Conservation (phyloP, 1,140 invertebrate species). For the Neodiprion lecontei region DNA sequence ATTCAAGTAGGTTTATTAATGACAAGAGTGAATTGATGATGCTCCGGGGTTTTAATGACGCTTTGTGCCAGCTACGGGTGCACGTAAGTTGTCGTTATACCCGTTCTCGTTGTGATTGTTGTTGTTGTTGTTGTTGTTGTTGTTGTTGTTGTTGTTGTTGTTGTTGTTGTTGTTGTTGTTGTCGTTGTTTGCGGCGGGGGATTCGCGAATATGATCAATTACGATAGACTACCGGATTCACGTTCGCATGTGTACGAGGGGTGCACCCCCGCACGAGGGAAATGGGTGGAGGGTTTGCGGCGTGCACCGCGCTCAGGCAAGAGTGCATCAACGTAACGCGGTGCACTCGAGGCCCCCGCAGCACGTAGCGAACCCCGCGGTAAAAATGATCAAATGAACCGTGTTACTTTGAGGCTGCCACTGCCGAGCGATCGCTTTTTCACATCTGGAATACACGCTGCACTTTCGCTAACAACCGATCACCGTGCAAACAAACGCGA, state of each 20-base stretch:
- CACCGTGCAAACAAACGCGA: too few species aligned
- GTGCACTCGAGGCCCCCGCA: background rate
- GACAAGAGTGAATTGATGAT: constrained; percentile 24
- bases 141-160: background rate
- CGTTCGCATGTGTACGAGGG: constrained; percentile 1
- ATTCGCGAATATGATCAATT: constrained; percentile 7
- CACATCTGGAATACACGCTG: background rate
- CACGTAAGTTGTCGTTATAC: constrained; percentile 9
- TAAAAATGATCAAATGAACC: constrained; percentile 7
- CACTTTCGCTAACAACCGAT: too few species aligned
- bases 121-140: background rate
- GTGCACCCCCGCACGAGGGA: background rate
- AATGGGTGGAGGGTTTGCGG: constrained; percentile 9
- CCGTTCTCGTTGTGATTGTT: background rate
- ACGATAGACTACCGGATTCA: constrained; percentile 1
- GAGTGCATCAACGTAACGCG: constrained; percentile 18
- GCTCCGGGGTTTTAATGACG: constrained; percentile 19
- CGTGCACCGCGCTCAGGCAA: constrained; percentile 22
- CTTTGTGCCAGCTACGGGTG: background rate
- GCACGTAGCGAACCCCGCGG: background rate
- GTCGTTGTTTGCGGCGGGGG: background rate
- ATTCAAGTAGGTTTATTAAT: constrained; percentile 34
- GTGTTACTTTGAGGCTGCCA: constrained; percentile 4
- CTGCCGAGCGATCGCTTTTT: background rate
- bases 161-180: background rate